Conservation (phyloP, 2,797 vertebrate species). For the Poeciliopsis infans region DNA sequence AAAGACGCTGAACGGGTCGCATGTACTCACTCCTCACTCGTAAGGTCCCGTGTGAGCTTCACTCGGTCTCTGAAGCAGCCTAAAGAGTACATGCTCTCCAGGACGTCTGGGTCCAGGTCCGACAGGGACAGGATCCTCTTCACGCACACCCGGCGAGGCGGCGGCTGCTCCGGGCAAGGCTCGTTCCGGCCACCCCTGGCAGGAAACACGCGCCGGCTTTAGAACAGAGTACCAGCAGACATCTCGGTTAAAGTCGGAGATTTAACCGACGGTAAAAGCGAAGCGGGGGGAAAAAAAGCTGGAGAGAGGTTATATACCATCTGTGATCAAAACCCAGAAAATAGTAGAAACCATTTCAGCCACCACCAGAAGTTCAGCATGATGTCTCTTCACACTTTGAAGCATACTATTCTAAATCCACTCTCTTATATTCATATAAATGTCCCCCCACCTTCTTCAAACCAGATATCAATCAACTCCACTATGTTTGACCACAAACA, state of each 20-base stretch:
- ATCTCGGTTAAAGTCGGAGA: not conserved
- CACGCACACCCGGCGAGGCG: conserved; percentile 87
- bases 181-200: conserved; percentile 88
- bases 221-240: not conserved
- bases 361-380: not conserved
- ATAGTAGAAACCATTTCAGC: not conserved
- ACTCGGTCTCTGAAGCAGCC: conserved; percentile 91
- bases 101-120: conserved; percentile 90
- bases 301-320: not conserved
- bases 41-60: conserved; percentile 89
- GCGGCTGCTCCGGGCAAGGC: conserved; percentile 89
- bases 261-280: not conserved
- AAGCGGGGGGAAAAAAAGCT: not conserved
- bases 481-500: too few relatives aligned
- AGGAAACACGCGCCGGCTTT: not conserved
- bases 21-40: conserved; percentile 89
- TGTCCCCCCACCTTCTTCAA: too few relatives aligned
- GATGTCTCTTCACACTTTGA: not conserved
- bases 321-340: not conserved
- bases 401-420: not conserved
- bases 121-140: conserved; percentile 86
- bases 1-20: conserved; percentile 25
- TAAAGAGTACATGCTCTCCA: conserved; percentile 93
- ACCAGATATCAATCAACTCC: too few relatives aligned
- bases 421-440: too few relatives aligned